Percentiles rank a stretch among this genome's conserved stretches.
Evolutionary conservation across 2,888 invertebrate genomes (phyloP).

Genomic region (Spilosoma lubricipeda): DNA sequence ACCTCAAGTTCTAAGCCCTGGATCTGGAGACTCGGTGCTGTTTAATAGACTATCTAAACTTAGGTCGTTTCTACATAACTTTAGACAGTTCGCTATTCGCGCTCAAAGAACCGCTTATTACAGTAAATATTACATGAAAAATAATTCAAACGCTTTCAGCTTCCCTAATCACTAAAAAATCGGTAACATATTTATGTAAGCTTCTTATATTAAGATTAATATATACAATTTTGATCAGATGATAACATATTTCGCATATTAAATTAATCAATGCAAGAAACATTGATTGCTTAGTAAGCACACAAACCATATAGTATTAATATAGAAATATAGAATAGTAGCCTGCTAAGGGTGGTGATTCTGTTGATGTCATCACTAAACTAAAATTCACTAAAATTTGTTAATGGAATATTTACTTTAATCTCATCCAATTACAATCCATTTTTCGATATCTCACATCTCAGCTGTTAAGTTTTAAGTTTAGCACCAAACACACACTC

Average conservation of each 20-base stretch:
- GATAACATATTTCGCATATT: neutral
- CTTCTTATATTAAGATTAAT: too few species aligned
- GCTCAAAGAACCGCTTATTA: constrained; percentile 31
- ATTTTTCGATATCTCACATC: too few species aligned
- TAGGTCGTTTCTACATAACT: constrained; percentile 43
- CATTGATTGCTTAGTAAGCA: neutral
- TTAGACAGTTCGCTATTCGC: constrained; percentile 27
- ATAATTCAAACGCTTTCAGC: neutral
- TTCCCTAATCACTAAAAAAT: neutral
- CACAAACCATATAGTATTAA: neutral
- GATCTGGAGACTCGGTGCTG: constrained; percentile 41
- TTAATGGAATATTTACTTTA: too few species aligned
- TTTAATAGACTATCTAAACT: constrained; percentile 51
- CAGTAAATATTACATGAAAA: constrained; percentile 13
- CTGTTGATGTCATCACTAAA: too few species aligned
- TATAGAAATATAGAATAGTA: too few species aligned
- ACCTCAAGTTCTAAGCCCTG: constrained; percentile 41
- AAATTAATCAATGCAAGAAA: too few species aligned
- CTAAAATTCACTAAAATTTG: too few species aligned
- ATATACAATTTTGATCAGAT: neutral
- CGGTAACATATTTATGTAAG: neutral
- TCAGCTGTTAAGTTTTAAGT: too few species aligned
- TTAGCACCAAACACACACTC: too few species aligned
- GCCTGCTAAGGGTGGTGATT: too few species aligned
- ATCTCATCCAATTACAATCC: too few species aligned